A percentile compares a stretch with the other conserved stretches of the same genome.
These are phyloP conservation scores for Steinernema feltiae DNA, from an alignment of 1,140 invertebrate species.

Conservation along the genomic window DNA sequence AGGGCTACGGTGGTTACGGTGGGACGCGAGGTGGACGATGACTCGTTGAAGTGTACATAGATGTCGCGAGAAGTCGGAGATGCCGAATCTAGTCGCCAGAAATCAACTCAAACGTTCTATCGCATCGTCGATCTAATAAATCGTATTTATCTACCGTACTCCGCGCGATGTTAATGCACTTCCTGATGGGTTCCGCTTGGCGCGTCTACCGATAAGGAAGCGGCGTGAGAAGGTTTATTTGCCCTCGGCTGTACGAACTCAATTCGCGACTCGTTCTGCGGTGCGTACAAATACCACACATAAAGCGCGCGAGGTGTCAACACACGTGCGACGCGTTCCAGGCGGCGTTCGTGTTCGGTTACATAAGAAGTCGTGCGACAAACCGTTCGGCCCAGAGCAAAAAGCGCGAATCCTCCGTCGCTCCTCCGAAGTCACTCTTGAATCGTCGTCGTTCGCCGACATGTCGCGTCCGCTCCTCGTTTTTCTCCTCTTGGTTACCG, in stretches of 20 bases:
- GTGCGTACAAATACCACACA: neutral
- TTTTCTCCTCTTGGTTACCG: neutral
- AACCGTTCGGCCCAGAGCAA: neutral
- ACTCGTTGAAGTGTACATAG: constrained; percentile 2
- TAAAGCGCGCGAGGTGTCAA: constrained; percentile 2
- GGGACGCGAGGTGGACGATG: neutral
- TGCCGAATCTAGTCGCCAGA: neutral
- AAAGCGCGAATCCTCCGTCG: neutral
- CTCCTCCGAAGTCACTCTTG: neutral
- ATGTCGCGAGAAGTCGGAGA: neutral
- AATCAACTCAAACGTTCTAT: neutral
- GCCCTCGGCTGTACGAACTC: constrained; percentile 10
- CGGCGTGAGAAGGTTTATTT: neutral
- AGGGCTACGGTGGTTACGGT: neutral
- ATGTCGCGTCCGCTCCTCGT: neutral
- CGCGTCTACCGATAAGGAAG: too few relatives aligned
- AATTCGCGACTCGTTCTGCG: neutral
- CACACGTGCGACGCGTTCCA: constrained; percentile 8
- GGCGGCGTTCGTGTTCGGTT: neutral
- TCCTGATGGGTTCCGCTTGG: too few relatives aligned
- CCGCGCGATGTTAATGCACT: neutral
- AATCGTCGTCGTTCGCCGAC: neutral
- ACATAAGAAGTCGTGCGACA: neutral
- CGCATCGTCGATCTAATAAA: neutral
- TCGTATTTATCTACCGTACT: neutral